Percentiles rank a stretch among this genome's conserved stretches.
Evolutionary conservation across 2,113 vertebrate species (phyloP).

Genomic region (Nerophis lumbriciformis): DNA sequence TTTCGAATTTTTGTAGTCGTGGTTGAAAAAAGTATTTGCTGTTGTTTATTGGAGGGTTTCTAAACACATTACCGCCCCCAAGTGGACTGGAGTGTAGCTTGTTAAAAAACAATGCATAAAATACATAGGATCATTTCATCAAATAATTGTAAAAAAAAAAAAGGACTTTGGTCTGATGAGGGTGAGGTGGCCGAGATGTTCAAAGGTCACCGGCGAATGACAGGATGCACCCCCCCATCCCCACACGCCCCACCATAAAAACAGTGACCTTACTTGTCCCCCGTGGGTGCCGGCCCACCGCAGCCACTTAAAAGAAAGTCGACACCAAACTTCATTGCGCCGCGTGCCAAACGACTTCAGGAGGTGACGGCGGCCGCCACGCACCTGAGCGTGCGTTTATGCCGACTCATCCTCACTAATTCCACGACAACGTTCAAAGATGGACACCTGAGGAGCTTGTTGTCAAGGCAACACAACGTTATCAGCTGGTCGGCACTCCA

Average conservation of each 20-base stretch:
- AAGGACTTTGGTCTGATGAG: neutral
- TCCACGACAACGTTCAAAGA: constrained; percentile 56
- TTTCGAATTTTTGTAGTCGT: too few species aligned
- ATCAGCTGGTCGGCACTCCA: neutral
- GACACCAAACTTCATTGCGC: constrained; percentile 60
- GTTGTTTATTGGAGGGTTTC: neutral
- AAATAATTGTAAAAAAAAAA: too few species aligned
- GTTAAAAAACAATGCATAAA: neutral
- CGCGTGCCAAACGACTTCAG: constrained; percentile 65
- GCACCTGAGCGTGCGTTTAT: constrained; percentile 30
- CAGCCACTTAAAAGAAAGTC: constrained; percentile 75
- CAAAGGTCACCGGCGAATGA: constrained; percentile 65
- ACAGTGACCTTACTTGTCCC: constrained; percentile 71
- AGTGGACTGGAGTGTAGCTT: neutral
- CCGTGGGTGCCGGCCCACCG: constrained; percentile 60
- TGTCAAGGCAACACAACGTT: constrained; percentile 8
- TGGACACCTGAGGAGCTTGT: constrained; percentile 40
- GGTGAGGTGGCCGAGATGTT: constrained; percentile 32
- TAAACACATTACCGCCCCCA: neutral
- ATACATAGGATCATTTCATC: neutral
- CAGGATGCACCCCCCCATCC: constrained; percentile 70
- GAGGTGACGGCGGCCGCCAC: constrained; percentile 57
- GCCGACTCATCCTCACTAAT: constrained; percentile 50
- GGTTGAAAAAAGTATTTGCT: neutral
- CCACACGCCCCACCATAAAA: constrained; percentile 62